A percentile compares a stretch with the other conserved stretches of the same genome.
Conservation (phyloP, 2,888 invertebrate genomes). For the Margaritifera margaritifera region DNA sequence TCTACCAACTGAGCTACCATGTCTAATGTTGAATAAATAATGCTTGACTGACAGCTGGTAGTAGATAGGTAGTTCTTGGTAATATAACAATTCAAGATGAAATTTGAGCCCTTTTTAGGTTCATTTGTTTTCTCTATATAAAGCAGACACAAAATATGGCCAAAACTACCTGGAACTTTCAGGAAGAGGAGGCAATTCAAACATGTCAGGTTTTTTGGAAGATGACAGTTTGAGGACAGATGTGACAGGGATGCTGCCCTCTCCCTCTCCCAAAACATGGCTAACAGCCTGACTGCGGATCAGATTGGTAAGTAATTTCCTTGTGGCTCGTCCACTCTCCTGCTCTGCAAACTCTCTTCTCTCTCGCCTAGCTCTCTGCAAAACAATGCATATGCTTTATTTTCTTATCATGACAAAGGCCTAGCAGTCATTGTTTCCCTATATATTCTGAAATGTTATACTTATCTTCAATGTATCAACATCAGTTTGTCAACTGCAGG, state of each 20-base stretch:
- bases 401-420: background rate
- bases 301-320: slow-evolving; percentile 82
- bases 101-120: too few relatives aligned
- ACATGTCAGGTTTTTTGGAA: slow-evolving; percentile 65
- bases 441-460: background rate
- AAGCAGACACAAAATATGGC: background rate
- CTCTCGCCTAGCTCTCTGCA: slow-evolving; percentile 76
- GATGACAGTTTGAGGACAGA: slow-evolving; percentile 26
- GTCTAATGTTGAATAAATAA: too few relatives aligned
- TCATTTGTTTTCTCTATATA: background rate
- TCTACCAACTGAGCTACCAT: too few relatives aligned
- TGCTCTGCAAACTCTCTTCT: slow-evolving; percentile 81
- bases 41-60: too few relatives aligned
- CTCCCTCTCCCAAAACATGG: slow-evolving; percentile 50
- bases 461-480: background rate
- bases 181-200: slow-evolving; percentile 71
- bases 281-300: slow-evolving; percentile 85
- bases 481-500: too few relatives aligned
- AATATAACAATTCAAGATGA: too few relatives aligned
- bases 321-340: slow-evolving; percentile 83
- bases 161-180: slow-evolving; percentile 26
- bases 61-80: too few relatives aligned
- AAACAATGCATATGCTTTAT: background rate
- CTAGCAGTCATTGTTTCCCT: background rate
- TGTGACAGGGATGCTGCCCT: slow-evolving; percentile 26